A percentile compares a stretch with the other conserved stretches of the same genome.
These are phyloP conservation scores for Sycophila sp. DNA, from an alignment of 1,140 invertebrate genomes.

Conservation along the genomic window DNA sequence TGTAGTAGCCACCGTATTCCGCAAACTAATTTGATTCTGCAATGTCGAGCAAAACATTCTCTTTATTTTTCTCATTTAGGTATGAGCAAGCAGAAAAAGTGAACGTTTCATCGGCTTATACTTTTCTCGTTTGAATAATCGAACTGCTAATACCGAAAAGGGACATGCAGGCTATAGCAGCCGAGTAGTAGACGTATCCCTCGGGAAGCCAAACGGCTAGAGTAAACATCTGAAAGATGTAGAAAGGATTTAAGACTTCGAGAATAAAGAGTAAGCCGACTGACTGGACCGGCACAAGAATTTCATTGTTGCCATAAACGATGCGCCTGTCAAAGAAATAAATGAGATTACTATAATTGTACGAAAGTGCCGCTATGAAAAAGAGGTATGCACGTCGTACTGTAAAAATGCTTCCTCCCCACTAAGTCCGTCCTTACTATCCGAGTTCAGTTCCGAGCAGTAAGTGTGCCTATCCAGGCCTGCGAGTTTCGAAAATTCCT, in stretches of 20 bases:
- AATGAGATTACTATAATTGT: background rate
- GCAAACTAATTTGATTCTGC: conserved; percentile 78
- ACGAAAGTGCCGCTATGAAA: no score
- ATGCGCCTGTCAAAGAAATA: conserved; percentile 68
- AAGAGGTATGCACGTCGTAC: no score
- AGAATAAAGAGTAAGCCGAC: conserved; percentile 77
- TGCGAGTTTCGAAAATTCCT: conserved; percentile 71
- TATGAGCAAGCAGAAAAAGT: background rate
- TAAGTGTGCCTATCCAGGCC: conserved; percentile 73
- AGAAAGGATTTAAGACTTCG: conserved; percentile 93
- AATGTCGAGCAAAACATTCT: no score
- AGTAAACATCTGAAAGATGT: conserved; percentile 93
- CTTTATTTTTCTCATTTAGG: no score
- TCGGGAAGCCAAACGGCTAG: conserved; percentile 83
- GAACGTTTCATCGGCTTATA: conserved; percentile 55
- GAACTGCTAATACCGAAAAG: conserved; percentile 83
- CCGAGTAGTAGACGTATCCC: conserved; percentile 87
- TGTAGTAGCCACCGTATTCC: conserved; percentile 75
- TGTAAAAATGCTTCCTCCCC: conserved; percentile 65
- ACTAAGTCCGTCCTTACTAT: conserved; percentile 67
- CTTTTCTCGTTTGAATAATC: conserved; percentile 85
- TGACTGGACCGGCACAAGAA: conserved; percentile 79
- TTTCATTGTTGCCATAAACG: conserved; percentile 84
- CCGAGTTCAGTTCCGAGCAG: conserved; percentile 70
- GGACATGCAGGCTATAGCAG: conserved; percentile 88